Evolutionary conservation across 2,797 vertebrate genomes (phyloP).

Genomic region (Acanthornis magna): DNA sequence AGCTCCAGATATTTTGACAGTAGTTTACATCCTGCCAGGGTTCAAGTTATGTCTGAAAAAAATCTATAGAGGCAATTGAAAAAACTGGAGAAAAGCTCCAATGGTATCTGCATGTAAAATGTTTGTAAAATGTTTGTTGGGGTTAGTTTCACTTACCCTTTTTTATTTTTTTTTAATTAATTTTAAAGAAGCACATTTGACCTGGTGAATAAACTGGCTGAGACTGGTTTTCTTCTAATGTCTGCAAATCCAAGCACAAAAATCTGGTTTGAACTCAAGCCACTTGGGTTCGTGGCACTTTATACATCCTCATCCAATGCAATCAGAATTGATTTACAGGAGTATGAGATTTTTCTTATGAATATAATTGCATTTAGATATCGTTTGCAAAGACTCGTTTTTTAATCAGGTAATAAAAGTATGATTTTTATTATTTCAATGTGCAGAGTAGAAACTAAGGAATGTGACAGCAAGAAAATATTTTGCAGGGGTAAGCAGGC

Average conservation of each 20-base stretch:
- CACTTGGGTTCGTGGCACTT: not conserved
- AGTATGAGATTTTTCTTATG: not conserved
- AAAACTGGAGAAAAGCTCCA: not conserved
- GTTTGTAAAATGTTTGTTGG: not conserved
- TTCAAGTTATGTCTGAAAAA: not conserved
- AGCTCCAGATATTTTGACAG: not conserved
- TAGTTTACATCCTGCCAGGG: not conserved
- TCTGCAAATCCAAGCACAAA: not conserved
- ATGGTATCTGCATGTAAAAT: not conserved
- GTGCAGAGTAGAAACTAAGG: not conserved
- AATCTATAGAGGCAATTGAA: not conserved
- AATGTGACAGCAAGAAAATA: not conserved
- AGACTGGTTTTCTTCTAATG: not conserved
- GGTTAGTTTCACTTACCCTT: not conserved
- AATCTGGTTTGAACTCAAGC: not conserved
- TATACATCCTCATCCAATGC: not conserved
- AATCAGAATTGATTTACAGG: not conserved
- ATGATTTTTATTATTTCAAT: not conserved
- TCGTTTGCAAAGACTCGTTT: not conserved
- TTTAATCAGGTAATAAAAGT: not conserved
- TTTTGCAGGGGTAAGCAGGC: not conserved
- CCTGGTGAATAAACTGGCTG: not conserved
- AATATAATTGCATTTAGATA: not conserved
- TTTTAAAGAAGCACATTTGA: not conserved
- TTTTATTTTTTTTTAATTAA: not conserved